Percentiles rank a stretch among this genome's conserved stretches.
These are phyloP conservation scores for Drosophila athabasca DNA, from an alignment of 1,140 invertebrate species.

Conservation along the genomic window DNA sequence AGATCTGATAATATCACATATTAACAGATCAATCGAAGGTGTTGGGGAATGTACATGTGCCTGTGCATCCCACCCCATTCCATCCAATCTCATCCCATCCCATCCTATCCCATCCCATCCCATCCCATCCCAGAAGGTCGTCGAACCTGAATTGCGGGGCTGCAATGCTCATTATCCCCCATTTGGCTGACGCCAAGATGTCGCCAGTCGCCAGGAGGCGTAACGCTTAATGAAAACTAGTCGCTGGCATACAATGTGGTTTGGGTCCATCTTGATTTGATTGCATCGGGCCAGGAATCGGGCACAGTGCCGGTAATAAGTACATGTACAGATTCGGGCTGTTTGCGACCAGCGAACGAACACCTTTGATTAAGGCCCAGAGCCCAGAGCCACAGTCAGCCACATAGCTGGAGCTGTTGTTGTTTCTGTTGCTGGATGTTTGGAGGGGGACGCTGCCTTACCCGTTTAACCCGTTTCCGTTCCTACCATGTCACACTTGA, in stretches of 20 bases:
- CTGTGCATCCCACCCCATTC: too few relatives aligned
- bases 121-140: slow-evolving; percentile 20
- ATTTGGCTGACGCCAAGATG: slow-evolving; percentile 72
- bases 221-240: slow-evolving; percentile 55
- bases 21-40: neutral
- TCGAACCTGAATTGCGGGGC: slow-evolving; percentile 36
- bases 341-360: slow-evolving; percentile 1
- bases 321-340: neutral
- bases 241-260: slow-evolving; percentile 7
- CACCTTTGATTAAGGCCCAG: slow-evolving; percentile 37
- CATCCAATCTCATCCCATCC: neutral
- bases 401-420: slow-evolving; percentile 10
- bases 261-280: slow-evolving; percentile 19
- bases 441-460: slow-evolving; percentile 27
- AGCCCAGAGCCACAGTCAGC: too few relatives aligned
- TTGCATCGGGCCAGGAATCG: slow-evolving; percentile 7
- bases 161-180: slow-evolving; percentile 63
- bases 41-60: neutral
- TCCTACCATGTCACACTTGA: slow-evolving; percentile 65
- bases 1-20: neutral
- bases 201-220: slow-evolving; percentile 56
- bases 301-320: too few relatives aligned
- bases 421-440: slow-evolving; percentile 35
- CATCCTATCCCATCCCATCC: too few relatives aligned
- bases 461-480: slow-evolving; percentile 67